Conservation (phyloP, 2,113 vertebrate species). For the Budorcas taxicolor region DNA sequence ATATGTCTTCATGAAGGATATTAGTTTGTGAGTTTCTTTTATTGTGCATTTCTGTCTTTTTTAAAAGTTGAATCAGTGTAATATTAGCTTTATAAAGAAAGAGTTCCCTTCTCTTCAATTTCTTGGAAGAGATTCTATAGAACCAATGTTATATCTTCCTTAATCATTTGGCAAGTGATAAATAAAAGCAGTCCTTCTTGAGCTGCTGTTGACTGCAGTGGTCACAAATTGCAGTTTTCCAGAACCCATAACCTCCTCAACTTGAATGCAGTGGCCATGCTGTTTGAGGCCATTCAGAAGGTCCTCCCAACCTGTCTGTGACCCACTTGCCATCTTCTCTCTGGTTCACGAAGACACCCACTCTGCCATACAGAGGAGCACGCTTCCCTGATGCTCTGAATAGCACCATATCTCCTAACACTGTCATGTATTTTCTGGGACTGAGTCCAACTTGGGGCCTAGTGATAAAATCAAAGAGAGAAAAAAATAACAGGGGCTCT, state of each 20-base stretch:
- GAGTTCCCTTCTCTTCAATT: neutral
- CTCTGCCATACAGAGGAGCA: too few species aligned
- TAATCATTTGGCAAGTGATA: neutral
- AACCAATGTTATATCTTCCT: neutral
- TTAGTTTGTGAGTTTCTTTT: neutral
- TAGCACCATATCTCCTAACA: neutral
- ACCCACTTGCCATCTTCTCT: neutral
- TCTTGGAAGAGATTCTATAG: neutral
- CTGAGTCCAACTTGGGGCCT: neutral
- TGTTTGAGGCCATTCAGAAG: neutral
- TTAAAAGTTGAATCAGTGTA: neutral
- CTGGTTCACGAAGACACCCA: accelerated
- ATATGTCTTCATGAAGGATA: neutral
- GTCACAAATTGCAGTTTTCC: neutral
- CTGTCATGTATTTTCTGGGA: neutral
- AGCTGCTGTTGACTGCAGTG: neutral
- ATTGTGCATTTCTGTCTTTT: neutral
- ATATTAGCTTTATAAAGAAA: neutral
- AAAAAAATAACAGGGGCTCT: neutral
- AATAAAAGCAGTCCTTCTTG: neutral
- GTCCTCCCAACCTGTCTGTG: neutral
- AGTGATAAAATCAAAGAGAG: neutral
- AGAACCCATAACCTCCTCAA: neutral
- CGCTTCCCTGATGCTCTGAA: neutral
- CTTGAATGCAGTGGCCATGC: neutral